Conservation (phyloP, 2,797 vertebrate species). For the Anniella stebbinsi region DNA sequence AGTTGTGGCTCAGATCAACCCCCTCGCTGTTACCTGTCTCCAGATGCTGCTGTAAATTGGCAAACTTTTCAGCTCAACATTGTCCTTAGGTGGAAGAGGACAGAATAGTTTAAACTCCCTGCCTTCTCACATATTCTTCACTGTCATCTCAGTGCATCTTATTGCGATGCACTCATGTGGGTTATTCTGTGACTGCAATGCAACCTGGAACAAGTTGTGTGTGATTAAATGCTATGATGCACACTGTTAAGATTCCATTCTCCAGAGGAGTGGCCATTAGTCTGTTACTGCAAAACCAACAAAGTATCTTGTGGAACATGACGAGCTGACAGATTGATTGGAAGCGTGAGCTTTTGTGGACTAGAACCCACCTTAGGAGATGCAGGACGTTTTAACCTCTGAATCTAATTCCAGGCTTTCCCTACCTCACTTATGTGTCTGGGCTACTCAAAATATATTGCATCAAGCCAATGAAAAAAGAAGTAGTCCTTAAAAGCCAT, state of each 20-base stretch:
- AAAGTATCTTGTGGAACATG: neutral
- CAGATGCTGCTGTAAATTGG: neutral
- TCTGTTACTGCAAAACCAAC: neutral
- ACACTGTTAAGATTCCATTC: neutral
- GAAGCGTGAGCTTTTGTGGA: neutral
- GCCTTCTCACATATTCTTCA: neutral
- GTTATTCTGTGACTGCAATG: neutral
- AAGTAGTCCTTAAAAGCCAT: slow-evolving; percentile 22
- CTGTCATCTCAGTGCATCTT: slow-evolving; percentile 3
- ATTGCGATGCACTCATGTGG: slow-evolving; percentile 22
- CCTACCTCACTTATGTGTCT: rapidly evolving
- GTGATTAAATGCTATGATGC: slow-evolving; percentile 16
- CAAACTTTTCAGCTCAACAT: neutral
- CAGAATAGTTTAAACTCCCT: neutral
- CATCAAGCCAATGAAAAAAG: rapidly evolving
- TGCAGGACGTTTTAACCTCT: neutral
- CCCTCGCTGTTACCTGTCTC: neutral
- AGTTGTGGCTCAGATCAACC: neutral
- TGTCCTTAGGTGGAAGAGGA: neutral
- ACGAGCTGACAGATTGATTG: neutral
- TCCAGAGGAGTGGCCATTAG: neutral
- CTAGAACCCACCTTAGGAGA: neutral
- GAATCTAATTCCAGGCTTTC: neutral
- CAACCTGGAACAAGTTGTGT: neutral
- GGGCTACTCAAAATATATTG: neutral